Base-by-base conservation (phyloP, 1,140 invertebrate species). In the Steinernema khuongi region DNA sequence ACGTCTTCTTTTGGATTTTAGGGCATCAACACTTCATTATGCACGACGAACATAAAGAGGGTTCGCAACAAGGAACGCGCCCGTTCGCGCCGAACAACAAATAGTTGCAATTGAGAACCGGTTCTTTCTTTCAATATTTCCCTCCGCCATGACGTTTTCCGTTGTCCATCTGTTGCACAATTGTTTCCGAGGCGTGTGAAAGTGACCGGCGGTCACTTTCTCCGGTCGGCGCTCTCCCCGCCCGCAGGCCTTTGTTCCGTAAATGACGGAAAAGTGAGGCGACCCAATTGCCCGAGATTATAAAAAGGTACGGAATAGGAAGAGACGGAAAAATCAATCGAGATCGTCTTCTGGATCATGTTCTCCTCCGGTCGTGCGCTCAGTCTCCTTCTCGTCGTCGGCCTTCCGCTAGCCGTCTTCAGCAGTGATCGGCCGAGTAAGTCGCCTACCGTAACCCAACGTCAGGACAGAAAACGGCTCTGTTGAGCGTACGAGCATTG, bases 151-250 rank as follows among this genome's bases (percentile, higher is more conserved):
- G 50, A 60, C 50, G 50, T 22, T 60, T 60, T 60, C 50, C 26
- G 14, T 26, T 60, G 4, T 60, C 7, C 22, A 22, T 41, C n/a
- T 7, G 50, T 60, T 60, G 50, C 50, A 60, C 50, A 60, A 60
- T 60, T 60, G 50, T 60, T 22, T 60, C 14, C 26, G 14, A 4
- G 11, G 19, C 50, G 50, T 26, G 50, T 14, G 50, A 60, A 60
- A 60, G 50, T 60, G 50, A 60, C 50, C 50, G 50, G 4, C 50
- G 50, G 50, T 60, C 50, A 60, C 50, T 60, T 60, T 60, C 50
- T 14, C 50, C 50, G 14, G 50, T 60, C 50, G 14, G 50, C 50
- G 26, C 26, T 14, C 36, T 41, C 7, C 36, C 19, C 50, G 4
- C 50, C 50, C 2, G 14, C 50, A 7, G 50, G 50, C 50, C 50